Evolutionary conservation across 2,888 invertebrate species (phyloP), one percentile per base, ranked within the genome.

Genomic region (Calliopum simillimum): DNA sequence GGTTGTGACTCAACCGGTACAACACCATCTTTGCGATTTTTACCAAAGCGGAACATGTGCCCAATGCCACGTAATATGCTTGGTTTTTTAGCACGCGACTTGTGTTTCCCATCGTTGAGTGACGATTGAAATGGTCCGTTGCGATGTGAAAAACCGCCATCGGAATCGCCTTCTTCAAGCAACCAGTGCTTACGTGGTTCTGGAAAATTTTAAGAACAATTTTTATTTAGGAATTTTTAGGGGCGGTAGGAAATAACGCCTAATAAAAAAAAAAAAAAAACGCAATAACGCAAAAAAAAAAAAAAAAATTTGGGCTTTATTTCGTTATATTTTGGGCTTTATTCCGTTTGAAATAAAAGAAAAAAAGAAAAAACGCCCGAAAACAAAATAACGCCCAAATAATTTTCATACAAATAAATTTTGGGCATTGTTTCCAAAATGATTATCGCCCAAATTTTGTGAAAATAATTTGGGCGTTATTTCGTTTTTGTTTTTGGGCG

Each of bases 141-240:
- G 51, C 91, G 87, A 77, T 89, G 90, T n/a, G 86, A 87, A 75
- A 94, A 93, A 71, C 94, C 94, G 11, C 93, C 94, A 59, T 88
- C 88, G 53, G 89, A 89, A 11, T 88, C 88, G 12, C 89, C 90
- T 78, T 93, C 93, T 80, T 94, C 94, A 16, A 94, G 89, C 71
- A 94, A 85, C 94, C 94, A 94, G 82, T 93, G 94, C 82, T 94
- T 94, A 75, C 92, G 89, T 19, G 94, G 93, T 86, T 89, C 86
- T 85, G 79, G n/a, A 65, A 76, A 79, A 61, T 19, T 3, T 33
- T 8, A 33, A 46, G n/a, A 23, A 55, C 25, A 5, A 53, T 8
- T 23, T 16, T 49, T 23, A 44, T 49, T 46, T 25, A n/a, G n/a
- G n/a, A n/a, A n/a, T n/a, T n/a, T n/a, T n/a, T n/a, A n/a, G n/a